Evolutionary conservation across 2,888 invertebrate genomes (phyloP), one percentile per base, ranked within the genome.

Genomic region (Halictus quadricinctus): DNA sequence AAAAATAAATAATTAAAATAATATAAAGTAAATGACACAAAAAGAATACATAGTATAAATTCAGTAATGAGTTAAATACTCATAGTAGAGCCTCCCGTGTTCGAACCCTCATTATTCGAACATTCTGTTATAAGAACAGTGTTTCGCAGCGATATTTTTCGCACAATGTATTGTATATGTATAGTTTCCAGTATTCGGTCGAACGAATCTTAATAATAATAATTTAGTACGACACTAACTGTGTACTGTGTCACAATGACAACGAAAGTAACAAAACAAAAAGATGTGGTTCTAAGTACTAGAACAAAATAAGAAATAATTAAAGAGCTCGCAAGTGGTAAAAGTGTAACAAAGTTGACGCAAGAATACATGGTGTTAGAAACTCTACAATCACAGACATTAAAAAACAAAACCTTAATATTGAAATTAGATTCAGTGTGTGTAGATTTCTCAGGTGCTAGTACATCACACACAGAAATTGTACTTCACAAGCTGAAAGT

Each of bases 11-110:
- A 73, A 43, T 80, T 69, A 48, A 29, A 43, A 50, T 79, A 72
- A 72, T 66, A 43, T 54, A 21, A 48, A 70, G 25, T 79, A 81
- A 73, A 75, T 73, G 70, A 70, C 41, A 43, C 41, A 69, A n/a
- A 70, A 43, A 70, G 41, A 43, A 70, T 43, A 58, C n/a, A 58
- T 58, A 70, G 13, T 13, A n/a, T 43, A 43, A n/a, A 13, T n/a
- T 70, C 21, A 13, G 43, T 43, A 70, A 43, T 43, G 43, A 70
- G 13, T 43, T 70, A n/a, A 43, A 70, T n/a, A n/a, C 10, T 36
- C 36, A 5, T 36, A 58, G 58, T 58, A 58, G 58, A 58, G 12
- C 58, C 58, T 58, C 58, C 58, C 10, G 4, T 21, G 21, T 54
- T 8, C 50, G 50, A 54, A 54, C 50, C 21, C 50, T 0, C 21